Evolutionary conservation across 2,888 invertebrate genomes (phyloP), one percentile per base, ranked within the genome.

Genomic region (Empis stercorea): DNA sequence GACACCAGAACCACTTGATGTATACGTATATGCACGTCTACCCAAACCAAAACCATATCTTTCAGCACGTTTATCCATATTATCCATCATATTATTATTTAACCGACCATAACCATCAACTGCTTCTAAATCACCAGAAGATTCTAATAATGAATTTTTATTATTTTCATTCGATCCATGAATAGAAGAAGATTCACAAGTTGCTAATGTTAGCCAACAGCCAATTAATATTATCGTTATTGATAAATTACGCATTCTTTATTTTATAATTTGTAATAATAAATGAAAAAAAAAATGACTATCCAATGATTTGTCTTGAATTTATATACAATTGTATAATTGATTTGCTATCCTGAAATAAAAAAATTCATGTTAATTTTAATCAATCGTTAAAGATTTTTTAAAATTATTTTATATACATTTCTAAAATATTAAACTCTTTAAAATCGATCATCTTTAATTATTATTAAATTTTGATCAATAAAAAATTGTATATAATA

Each of bases 1-100:
- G 50, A 66, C 61, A 3, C 67, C 69, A 30, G 59, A 55, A 4
- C 63, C 64, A 30, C 66, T 65, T 47, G 66, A 63, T 32, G 64
- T 64, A 49, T 67, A 65, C 48, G 67, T 66, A 45, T 68, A 68
- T 13, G 73, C 71, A 11, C 83, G 73, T 55, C 82, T 78, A 2
- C 83, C 83, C n/a, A 83, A 69, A 0, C 83, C 83, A 58, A 83
- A 82, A 23, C 79, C 76, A 66, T 81, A 83, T 1, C 78, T 77
- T 20, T 78, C 75, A 27, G 75, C 73, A 47, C 81, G 74, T 64
- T 82, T 79, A 37, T 67, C 65, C 43, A 61, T 60, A n/a, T n/a
- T n/a, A 32, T 42, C 43, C 34, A n/a, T 34, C n/a, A 13, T 5
- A 34, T 34, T 34, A 27, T 27, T 27, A 27, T 27, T 27, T 27